Percentiles rank a stretch among this genome's conserved stretches.
phyloP scores from a whole-genome alignment of 2,113 vertebrate genomes.

The Seriola quinqueradiata region DNA sequence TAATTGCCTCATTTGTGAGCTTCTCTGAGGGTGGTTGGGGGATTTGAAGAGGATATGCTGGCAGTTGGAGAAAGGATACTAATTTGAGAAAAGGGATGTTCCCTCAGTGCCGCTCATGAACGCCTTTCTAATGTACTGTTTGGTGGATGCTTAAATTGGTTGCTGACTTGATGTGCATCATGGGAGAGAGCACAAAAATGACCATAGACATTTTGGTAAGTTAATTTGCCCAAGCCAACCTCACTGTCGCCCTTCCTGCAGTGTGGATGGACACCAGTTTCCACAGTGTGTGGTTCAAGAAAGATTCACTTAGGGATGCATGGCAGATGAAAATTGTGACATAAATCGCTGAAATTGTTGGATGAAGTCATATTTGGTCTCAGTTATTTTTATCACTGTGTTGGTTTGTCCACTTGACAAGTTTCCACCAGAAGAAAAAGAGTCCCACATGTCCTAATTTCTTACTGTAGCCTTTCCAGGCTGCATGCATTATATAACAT shows the following conservation, averaged over 20 bases:
- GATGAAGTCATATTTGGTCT: constrained; percentile 34
- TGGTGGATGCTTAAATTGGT: constrained; percentile 44
- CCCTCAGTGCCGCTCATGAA: constrained; percentile 22
- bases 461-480: constrained; percentile 29
- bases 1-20: constrained; percentile 77
- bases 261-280: constrained; percentile 12
- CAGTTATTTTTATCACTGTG: constrained; percentile 20
- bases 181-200: constrained; percentile 20
- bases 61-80: constrained; percentile 55
- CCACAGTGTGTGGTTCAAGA: constrained; percentile 6
- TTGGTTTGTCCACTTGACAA: constrained; percentile 25
- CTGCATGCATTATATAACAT: constrained; percentile 51
- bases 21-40: constrained; percentile 51
- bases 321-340: neutral
- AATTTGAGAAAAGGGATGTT: constrained; percentile 52
- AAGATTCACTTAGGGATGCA: constrained; percentile 1
- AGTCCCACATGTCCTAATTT: constrained; percentile 33
- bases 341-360: constrained; percentile 35
- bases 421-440: constrained; percentile 24
- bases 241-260: neutral
- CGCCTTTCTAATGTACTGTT: constrained; percentile 37
- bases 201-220: neutral
- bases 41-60: constrained; percentile 55
- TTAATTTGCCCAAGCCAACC: constrained; percentile 2
- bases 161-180: constrained; percentile 36